Percentiles rank a stretch among this genome's conserved stretches.
Conservation (phyloP, 1,140 invertebrate genomes). For the Pseudomyrmex dendroicus region DNA sequence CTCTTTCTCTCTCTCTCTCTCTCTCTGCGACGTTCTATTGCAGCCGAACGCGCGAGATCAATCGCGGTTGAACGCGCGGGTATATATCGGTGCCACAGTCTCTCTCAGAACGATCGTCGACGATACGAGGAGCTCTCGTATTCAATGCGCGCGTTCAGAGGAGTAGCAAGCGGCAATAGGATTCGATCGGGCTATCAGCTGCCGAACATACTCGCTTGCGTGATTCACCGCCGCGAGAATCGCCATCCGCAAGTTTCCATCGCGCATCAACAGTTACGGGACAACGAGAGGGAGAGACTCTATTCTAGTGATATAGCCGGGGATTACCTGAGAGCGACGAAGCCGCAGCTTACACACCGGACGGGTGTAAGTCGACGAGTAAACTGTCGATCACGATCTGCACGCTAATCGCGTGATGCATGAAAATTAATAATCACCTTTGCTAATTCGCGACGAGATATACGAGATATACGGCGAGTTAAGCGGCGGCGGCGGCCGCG, state of each 20-base stretch:
- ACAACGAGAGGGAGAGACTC: conserved; percentile 10
- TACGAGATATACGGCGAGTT: too few species aligned
- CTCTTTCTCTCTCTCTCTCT: too few species aligned
- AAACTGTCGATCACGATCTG: conserved; percentile 38
- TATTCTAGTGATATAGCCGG: conserved; percentile 31
- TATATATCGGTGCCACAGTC: conserved; percentile 1
- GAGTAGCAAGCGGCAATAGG: conserved; percentile 17
- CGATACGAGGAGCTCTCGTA: conserved; percentile 6
- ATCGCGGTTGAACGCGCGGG: conserved; percentile 38
- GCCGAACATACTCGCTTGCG: conserved; percentile 30
- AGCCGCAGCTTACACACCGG: conserved; percentile 31
- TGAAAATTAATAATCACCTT: conserved; percentile 4
- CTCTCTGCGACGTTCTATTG: background rate
- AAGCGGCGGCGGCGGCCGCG: too few species aligned
- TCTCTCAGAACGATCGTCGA: conserved; percentile 18
- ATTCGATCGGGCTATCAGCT: conserved; percentile 38
- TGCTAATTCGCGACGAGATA: background rate
- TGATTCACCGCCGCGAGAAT: conserved; percentile 33
- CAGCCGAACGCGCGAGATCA: conserved; percentile 22
- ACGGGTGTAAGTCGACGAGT: conserved; percentile 28
- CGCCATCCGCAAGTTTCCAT: conserved; percentile 36
- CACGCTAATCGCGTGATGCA: conserved; percentile 9
- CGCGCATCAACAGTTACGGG: conserved; percentile 12
- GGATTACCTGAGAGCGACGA: conserved; percentile 29
- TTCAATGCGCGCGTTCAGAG: conserved; percentile 12